Evolutionary conservation across 2,113 vertebrate genomes (phyloP).

Genomic region (Carassius carassius): DNA sequence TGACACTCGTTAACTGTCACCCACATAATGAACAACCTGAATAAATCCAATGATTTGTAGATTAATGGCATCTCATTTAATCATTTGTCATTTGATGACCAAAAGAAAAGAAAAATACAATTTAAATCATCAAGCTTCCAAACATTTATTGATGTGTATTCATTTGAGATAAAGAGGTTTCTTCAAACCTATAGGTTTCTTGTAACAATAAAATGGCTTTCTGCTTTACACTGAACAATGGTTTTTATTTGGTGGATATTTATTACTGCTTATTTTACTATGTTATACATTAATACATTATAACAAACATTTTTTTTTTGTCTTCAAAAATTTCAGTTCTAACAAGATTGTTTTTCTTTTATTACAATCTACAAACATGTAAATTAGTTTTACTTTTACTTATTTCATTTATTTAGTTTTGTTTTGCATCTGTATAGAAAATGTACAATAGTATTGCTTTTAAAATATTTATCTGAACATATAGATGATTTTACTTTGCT

Average conservation of each 20-base stretch:
- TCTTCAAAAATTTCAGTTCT: too few species aligned
- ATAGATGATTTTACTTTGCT: not conserved
- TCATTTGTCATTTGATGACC: too few species aligned
- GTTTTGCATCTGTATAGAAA: too few species aligned
- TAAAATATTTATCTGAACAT: not conserved
- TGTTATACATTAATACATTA: not conserved
- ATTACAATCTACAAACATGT: not conserved
- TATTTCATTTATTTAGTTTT: not conserved
- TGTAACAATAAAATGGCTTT: not conserved
- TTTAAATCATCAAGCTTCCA: not conserved
- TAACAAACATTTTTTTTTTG: too few species aligned
- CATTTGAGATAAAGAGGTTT: not conserved
- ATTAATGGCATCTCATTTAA: too few species aligned
- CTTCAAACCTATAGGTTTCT: not conserved
- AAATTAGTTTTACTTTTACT: not conserved
- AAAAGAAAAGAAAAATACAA: not conserved
- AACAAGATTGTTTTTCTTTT: not conserved
- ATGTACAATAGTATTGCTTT: too few species aligned
- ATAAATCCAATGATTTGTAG: not conserved
- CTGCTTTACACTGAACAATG: not conserved
- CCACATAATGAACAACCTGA: not conserved
- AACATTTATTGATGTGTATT: not conserved
- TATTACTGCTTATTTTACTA: not conserved
- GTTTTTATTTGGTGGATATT: not conserved
- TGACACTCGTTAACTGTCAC: not conserved